Percentiles rank a stretch among this genome's conserved stretches.
Conservation (phyloP, 2,888 invertebrate genomes). For the Nesidiocoris tenuis region DNA sequence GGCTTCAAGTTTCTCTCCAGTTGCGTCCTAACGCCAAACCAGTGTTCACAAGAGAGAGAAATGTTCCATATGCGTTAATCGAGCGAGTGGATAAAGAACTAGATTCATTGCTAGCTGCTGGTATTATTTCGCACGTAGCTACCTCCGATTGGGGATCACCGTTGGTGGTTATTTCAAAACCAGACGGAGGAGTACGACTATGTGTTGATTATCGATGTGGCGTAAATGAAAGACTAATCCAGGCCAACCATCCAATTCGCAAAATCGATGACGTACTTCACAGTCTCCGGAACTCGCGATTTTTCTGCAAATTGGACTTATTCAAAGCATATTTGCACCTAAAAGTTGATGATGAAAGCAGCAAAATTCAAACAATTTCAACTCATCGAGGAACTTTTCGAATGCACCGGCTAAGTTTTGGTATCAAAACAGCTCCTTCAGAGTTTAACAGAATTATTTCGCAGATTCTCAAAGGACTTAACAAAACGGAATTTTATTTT, state of each 20-base stretch:
- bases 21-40: background rate
- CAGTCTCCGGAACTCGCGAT: constrained; percentile 33
- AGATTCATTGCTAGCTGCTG: constrained; percentile 31
- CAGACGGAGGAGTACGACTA: constrained; percentile 46
- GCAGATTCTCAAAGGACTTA: background rate
- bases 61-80: constrained; percentile 42
- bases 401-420: constrained; percentile 16
- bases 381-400: constrained; percentile 39
- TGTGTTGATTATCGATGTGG: constrained; percentile 11
- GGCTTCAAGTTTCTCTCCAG: background rate
- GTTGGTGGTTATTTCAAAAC: constrained; percentile 1
- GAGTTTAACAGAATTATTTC: constrained; percentile 9
- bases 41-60: background rate
- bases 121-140: constrained; percentile 36
- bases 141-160: constrained; percentile 42
- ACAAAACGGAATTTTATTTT: background rate
- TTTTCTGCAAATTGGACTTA: constrained; percentile 47
- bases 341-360: constrained; percentile 40
- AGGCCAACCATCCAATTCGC: constrained; percentile 48
- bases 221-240: constrained; percentile 48
- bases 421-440: constrained; percentile 17
- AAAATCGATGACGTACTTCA: constrained; percentile 44
- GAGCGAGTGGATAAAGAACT: constrained; percentile 41
- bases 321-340: constrained; percentile 48
- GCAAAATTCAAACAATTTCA: constrained; percentile 31